phyloP scores from a whole-genome alignment of 37 sponge, comb jelly and placozoan species.

The Hexactinellida sp. region DNA sequence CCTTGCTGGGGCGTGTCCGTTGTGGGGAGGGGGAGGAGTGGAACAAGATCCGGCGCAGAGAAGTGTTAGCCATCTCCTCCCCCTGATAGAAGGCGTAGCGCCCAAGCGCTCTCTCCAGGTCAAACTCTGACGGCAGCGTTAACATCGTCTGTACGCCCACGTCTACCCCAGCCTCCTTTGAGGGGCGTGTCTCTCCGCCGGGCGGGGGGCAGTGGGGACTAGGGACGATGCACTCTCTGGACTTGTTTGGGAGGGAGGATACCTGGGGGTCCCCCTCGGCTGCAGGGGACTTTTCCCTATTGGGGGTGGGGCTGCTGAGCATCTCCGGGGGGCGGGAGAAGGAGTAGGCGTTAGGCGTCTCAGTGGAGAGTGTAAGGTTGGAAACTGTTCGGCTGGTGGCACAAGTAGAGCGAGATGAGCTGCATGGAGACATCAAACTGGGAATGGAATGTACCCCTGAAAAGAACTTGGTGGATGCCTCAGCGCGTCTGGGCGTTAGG shows the following conservation, averaged over 20 bases:
- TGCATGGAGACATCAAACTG: background rate
- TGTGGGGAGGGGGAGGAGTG: background rate
- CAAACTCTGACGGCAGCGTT: background rate
- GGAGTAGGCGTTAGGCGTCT: background rate
- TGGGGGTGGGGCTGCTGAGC: background rate
- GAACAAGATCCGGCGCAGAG: background rate
- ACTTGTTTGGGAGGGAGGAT: background rate
- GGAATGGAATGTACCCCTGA: background rate
- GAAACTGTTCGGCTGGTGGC: background rate
- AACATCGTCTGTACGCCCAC: background rate
- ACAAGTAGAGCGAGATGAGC: background rate
- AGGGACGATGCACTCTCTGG: background rate
- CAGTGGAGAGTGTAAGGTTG: background rate
- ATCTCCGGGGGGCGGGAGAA: conserved; percentile 9
- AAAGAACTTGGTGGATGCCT: conserved; percentile 4
- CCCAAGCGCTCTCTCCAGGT: background rate
- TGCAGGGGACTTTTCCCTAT: background rate
- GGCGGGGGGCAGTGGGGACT: background rate
- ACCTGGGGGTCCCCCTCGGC: background rate
- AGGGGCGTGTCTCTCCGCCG: background rate
- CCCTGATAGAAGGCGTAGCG: background rate
- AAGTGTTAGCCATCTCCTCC: background rate
- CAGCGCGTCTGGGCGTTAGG: background rate
- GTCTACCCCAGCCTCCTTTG: background rate
- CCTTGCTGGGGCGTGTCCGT: background rate